These are phyloP conservation scores for Amazona guildingii DNA, from an alignment of 2,113 vertebrate species.

Conservation along the genomic window DNA sequence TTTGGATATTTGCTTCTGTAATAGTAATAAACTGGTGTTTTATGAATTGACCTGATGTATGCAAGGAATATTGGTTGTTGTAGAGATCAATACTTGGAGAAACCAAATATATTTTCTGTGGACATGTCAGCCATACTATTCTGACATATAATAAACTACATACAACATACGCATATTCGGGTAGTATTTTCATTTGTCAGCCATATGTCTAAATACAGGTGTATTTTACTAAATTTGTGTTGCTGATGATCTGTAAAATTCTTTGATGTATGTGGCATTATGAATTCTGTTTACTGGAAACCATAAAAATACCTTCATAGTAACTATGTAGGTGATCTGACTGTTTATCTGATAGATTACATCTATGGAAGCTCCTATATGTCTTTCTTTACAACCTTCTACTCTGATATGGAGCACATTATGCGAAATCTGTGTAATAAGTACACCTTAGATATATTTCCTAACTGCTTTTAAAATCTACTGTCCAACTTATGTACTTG, in stretches of 20 bases:
- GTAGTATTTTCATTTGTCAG: background rate
- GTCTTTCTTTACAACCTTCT: background rate
- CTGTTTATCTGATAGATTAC: background rate
- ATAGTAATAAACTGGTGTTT: slow-evolving; percentile 1
- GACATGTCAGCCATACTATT: background rate
- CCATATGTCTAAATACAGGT: background rate
- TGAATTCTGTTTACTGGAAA: background rate
- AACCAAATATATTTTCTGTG: slow-evolving; percentile 19
- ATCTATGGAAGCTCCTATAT: background rate
- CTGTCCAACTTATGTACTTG: background rate
- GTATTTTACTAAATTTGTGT: background rate
- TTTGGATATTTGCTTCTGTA: slow-evolving; percentile 1
- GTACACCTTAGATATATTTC: background rate
- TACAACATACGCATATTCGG: background rate
- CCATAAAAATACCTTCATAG: background rate
- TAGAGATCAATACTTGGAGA: slow-evolving; percentile 26
- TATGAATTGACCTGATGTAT: background rate
- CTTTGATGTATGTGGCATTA: background rate
- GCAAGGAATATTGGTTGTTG: background rate
- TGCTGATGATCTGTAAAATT: background rate
- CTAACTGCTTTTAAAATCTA: background rate
- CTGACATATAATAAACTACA: background rate
- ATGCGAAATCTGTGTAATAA: background rate
- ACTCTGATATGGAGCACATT: background rate
- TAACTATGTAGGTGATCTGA: background rate